phyloP scores from a whole-genome alignment of 2,113 vertebrate species.

The Sinocyclocheilus rhinocerous region DNA sequence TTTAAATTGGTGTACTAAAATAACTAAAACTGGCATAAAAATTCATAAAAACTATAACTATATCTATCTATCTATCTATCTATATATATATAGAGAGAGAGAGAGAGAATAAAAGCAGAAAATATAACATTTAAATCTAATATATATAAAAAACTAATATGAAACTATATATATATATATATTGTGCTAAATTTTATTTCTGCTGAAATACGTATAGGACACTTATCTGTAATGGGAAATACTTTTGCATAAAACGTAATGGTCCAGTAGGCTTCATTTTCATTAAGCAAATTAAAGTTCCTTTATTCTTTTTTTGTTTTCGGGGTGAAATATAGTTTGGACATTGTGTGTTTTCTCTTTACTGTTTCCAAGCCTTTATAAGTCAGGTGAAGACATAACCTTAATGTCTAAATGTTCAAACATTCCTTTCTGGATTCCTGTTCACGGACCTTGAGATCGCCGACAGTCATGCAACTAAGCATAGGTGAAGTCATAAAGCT shows the following conservation, averaged over 20 bases:
- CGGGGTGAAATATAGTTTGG: neutral
- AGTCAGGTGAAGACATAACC: neutral
- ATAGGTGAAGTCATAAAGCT: neutral
- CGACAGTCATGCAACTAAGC: constrained; percentile 34
- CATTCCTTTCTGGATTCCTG: constrained; percentile 34
- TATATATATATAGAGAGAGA: too few relatives aligned
- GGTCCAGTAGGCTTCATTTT: neutral
- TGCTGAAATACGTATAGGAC: neutral
- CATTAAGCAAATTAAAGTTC: neutral
- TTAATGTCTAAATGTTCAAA: constrained; percentile 11
- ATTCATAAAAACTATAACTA: too few relatives aligned
- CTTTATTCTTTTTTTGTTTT: neutral
- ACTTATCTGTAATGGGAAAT: neutral
- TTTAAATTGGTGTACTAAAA: too few relatives aligned
- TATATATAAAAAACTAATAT: too few relatives aligned
- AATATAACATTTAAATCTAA: too few relatives aligned
- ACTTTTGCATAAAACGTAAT: neutral
- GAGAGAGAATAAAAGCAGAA: too few relatives aligned
- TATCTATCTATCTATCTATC: too few relatives aligned
- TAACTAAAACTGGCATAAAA: too few relatives aligned
- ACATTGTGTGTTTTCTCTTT: neutral
- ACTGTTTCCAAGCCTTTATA: neutral
- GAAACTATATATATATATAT: too few relatives aligned
- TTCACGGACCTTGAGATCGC: constrained; percentile 28
- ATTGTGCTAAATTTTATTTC: too few relatives aligned